A percentile compares a stretch with the other conserved stretches of the same genome.
Conservation (phyloP, 2,113 vertebrate species). For the Gavia stellata region DNA sequence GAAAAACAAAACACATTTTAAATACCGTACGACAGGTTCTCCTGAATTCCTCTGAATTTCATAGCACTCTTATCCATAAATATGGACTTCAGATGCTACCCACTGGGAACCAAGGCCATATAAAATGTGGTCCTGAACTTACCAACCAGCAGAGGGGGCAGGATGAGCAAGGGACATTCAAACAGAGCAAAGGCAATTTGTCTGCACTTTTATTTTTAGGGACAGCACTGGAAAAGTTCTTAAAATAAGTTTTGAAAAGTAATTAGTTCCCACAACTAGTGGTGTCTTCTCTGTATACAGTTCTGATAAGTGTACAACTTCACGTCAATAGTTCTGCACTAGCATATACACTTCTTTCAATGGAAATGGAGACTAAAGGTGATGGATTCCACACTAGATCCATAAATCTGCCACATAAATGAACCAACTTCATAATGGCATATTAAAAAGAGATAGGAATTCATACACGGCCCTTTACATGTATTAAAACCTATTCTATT, state of each 20-base stretch:
- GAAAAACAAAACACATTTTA: not conserved
- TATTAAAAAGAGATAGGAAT: not conserved
- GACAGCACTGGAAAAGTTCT: not conserved
- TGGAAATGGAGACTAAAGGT: not conserved
- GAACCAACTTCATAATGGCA: not conserved
- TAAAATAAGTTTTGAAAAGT: not conserved
- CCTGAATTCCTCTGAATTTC: not conserved
- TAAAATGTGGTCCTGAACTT: not conserved
- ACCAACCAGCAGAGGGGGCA: conserved; percentile 50
- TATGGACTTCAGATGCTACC: rapidly evolving
- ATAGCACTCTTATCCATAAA: not conserved
- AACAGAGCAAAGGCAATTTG: not conserved
- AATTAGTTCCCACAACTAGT: not conserved
- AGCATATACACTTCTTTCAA: not conserved
- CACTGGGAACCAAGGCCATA: rapidly evolving
- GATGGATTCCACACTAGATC: not conserved
- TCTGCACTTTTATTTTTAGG: not conserved
- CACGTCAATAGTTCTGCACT: not conserved
- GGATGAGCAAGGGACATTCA: not conserved
- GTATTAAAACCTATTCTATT: not conserved
- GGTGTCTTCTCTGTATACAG: not conserved
- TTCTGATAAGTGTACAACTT: not conserved
- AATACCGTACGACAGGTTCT: not conserved
- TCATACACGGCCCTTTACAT: not conserved
- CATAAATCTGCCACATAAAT: not conserved